Conservation (phyloP, 2,113 vertebrate species). For the Perca flavescens region DNA sequence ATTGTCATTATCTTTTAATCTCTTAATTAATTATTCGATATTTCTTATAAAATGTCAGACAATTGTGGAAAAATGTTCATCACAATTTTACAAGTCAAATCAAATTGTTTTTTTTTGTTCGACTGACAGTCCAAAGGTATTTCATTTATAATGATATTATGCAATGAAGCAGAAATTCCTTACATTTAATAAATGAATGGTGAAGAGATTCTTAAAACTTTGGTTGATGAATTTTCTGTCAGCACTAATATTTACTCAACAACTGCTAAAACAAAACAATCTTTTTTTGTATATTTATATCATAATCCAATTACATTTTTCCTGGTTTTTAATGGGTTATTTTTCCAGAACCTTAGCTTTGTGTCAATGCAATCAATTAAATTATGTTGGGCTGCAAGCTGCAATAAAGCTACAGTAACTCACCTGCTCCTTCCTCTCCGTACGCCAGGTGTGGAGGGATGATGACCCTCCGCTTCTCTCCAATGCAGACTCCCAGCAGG, state of each 20-base stretch:
- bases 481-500: conserved; percentile 90
- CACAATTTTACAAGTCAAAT: not conserved
- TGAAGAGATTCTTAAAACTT: too few relatives aligned
- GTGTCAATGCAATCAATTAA: not conserved
- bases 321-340: not conserved
- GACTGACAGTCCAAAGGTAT: too few relatives aligned
- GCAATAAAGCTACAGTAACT: not conserved
- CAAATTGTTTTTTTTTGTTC: too few relatives aligned
- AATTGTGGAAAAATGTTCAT: not conserved
- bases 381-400: not conserved
- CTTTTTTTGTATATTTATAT: not conserved
- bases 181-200: too few relatives aligned
- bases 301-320: not conserved
- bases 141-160: too few relatives aligned
- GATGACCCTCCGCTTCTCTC: conserved; percentile 88
- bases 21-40: not conserved
- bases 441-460: conserved; percentile 95
- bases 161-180: too few relatives aligned
- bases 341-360: not conserved
- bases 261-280: too few relatives aligned
- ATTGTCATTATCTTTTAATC: too few relatives aligned
- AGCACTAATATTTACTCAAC: too few relatives aligned
- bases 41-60: not conserved
- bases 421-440: conserved; percentile 92
- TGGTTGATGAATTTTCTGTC: too few relatives aligned